Conservation (phyloP, 2,113 vertebrate genomes). For the Pangasianodon gigas region DNA sequence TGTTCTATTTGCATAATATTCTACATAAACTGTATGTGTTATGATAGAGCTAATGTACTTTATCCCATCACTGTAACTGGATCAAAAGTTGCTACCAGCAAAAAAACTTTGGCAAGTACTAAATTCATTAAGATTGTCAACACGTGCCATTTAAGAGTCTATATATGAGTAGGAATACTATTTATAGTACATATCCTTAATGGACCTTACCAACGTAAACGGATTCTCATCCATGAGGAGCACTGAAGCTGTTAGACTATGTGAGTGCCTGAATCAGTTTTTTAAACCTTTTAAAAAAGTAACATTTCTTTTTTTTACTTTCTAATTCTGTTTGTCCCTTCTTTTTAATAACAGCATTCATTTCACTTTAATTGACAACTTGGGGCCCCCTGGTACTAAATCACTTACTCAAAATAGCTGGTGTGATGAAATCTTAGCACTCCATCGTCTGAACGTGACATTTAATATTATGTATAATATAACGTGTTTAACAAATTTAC, state of each 20-base stretch:
- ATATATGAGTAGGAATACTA: conserved; percentile 1
- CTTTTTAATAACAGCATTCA: conserved; percentile 5
- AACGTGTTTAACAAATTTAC: neutral
- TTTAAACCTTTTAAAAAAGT: neutral
- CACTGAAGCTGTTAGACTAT: neutral
- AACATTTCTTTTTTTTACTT: neutral
- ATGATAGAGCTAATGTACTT: neutral
- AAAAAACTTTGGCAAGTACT: neutral
- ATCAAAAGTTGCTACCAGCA: neutral
- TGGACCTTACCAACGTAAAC: neutral
- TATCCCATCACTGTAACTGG: neutral
- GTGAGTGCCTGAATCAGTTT: neutral
- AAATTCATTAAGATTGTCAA: conserved; percentile 17
- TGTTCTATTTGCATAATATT: neutral
- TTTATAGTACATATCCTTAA: conserved; percentile 19
- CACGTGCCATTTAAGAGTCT: conserved; percentile 5
- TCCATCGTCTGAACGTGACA: neutral
- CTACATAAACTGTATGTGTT: too few relatives aligned
- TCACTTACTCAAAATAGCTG: neutral
- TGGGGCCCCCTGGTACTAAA: conserved; percentile 16
- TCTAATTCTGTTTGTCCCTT: neutral
- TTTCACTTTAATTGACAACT: conserved; percentile 2
- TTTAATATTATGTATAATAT: neutral
- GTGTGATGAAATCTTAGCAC: neutral
- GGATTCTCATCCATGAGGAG: neutral